Evolutionary conservation across 2,797 vertebrate species (phyloP).

Genomic region (Cheirogaleus major): DNA sequence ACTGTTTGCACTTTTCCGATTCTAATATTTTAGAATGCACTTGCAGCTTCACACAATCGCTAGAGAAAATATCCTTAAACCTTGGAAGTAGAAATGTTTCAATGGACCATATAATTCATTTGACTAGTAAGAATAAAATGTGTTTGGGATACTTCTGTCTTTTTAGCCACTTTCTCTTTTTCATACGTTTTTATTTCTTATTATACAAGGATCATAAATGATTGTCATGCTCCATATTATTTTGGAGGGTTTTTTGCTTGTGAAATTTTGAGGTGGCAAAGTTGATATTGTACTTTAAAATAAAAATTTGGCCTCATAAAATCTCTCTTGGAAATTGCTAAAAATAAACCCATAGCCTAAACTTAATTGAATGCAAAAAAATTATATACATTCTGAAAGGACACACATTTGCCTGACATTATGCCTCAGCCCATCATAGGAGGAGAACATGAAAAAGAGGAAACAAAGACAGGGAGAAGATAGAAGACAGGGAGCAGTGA

Average conservation of each 20-base stretch:
- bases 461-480: background rate
- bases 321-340: background rate
- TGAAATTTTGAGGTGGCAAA: slow-evolving; percentile 31
- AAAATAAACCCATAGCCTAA: background rate
- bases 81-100: background rate
- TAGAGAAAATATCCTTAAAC: background rate
- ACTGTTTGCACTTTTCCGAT: background rate
- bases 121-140: background rate
- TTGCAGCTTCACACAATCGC: background rate
- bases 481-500: background rate
- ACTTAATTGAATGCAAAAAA: background rate
- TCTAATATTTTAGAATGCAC: background rate
- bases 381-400: background rate
- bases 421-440: background rate
- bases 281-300: background rate
- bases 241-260: background rate
- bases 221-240: background rate
- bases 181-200: background rate
- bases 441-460: background rate
- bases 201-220: background rate
- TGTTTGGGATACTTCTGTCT: background rate
- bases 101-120: background rate
- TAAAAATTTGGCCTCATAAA: slow-evolving; percentile 17
- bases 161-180: background rate
- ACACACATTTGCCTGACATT: background rate